Conservation (phyloP, 1,140 invertebrate genomes). For the Mizuhopecten yessoensis region DNA sequence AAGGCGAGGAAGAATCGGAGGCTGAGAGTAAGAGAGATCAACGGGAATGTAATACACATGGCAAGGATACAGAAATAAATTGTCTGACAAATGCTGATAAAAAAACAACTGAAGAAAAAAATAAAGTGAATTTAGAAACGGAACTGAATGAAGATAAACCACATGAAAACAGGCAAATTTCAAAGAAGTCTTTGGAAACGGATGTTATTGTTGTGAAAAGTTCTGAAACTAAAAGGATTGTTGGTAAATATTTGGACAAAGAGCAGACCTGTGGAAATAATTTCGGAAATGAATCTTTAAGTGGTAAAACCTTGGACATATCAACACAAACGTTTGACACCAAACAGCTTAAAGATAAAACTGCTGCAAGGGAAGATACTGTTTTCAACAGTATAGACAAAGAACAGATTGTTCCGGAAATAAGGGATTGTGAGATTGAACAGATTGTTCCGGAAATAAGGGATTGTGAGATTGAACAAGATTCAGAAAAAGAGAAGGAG, state of each 20-base stretch:
- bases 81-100: not conserved
- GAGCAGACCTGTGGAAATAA: not conserved
- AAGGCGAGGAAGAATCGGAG: not conserved
- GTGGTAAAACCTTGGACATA: too few species aligned
- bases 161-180: not conserved
- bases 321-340: not conserved
- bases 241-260: not conserved
- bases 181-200: not conserved
- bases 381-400: not conserved
- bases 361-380: not conserved
- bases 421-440: not conserved
- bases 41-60: too few species aligned
- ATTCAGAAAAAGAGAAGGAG: not conserved
- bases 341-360: not conserved
- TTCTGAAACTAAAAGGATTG: not conserved
- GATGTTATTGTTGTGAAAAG: not conserved
- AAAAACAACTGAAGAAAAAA: not conserved
- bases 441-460: not conserved
- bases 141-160: not conserved
- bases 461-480: not conserved
- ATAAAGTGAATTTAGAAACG: not conserved
- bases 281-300: too few species aligned
- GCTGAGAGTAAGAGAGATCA: not conserved
- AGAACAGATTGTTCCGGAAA: not conserved
- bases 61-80: not conserved